phyloP scores from a whole-genome alignment of 30 jellyfish, hydroid and myxozoan genomes.

The Aurelia sp. region DNA sequence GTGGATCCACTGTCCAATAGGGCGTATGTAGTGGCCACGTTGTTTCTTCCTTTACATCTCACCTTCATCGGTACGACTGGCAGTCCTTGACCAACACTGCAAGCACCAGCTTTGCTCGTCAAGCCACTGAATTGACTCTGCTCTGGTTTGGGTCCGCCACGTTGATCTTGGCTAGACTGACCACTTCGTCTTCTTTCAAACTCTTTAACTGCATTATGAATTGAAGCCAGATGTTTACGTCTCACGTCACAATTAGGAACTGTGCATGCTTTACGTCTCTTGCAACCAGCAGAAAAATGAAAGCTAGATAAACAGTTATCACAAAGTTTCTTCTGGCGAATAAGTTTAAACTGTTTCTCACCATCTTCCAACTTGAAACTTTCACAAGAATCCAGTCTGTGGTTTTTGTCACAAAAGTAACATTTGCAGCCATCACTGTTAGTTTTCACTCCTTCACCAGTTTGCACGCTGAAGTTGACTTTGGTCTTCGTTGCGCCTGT shows the following conservation, averaged over 20 bases:
- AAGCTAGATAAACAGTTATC: constrained; percentile 40
- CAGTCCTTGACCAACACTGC: constrained; percentile 34
- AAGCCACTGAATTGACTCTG: constrained; percentile 40
- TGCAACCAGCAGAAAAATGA: constrained; percentile 55
- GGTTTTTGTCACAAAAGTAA: constrained; percentile 35
- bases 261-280: constrained; percentile 43
- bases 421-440: constrained; percentile 11
- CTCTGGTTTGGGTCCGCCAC: background rate
- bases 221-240: constrained; percentile 35
- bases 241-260: constrained; percentile 26
- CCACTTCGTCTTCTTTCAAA: constrained; percentile 26
- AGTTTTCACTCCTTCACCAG: too few relatives aligned
- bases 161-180: background rate
- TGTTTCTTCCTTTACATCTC: constrained; percentile 1
- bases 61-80: constrained; percentile 50
- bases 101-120: background rate
- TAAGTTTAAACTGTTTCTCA: constrained; percentile 24
- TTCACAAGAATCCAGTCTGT: constrained; percentile 15
- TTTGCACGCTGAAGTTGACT: too few relatives aligned
- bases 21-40: constrained; percentile 21
- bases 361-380: constrained; percentile 16
- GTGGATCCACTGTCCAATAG: constrained; percentile 54
- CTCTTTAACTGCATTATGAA: constrained; percentile 32
- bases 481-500: too few relatives aligned
- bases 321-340: constrained; percentile 38